These are phyloP conservation scores for Achroia grisella DNA, from an alignment of 1,140 invertebrate species.

Conservation along the genomic window DNA sequence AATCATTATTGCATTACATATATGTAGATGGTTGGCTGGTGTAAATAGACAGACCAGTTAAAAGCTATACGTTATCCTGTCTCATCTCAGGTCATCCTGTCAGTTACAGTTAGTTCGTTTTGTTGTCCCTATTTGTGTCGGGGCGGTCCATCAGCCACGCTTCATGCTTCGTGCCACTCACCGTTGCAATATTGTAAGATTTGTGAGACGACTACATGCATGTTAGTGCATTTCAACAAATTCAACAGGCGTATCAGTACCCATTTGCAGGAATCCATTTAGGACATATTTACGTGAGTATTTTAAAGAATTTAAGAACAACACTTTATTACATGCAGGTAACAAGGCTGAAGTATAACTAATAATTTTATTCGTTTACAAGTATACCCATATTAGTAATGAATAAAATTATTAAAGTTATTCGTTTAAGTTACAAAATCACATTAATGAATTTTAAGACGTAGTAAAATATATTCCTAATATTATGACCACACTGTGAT, in stretches of 20 bases:
- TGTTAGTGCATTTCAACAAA: too few relatives aligned
- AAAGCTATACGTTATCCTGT: slow-evolving; percentile 28
- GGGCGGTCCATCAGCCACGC: slow-evolving; percentile 32
- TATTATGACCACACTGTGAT: too few relatives aligned
- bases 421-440: too few relatives aligned
- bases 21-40: background rate
- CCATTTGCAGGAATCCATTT: slow-evolving; percentile 5
- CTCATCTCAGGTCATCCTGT: slow-evolving; percentile 41
- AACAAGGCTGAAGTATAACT: too few relatives aligned
- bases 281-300: background rate
- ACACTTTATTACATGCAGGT: background rate
- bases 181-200: slow-evolving; percentile 32
- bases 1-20: slow-evolving; percentile 7
- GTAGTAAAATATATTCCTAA: too few relatives aligned
- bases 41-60: background rate
- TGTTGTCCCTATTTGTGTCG: slow-evolving; percentile 50
- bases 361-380: too few relatives aligned
- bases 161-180: slow-evolving; percentile 6
- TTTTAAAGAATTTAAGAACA: background rate
- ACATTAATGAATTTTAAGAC: too few relatives aligned
- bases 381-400: too few relatives aligned
- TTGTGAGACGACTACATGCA: slow-evolving; percentile 5
- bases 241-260: background rate
- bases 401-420: too few relatives aligned
- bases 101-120: slow-evolving; percentile 51